These are phyloP conservation scores for Corapipo altera DNA, from an alignment of 2,113 vertebrate species.

Conservation along the genomic window DNA sequence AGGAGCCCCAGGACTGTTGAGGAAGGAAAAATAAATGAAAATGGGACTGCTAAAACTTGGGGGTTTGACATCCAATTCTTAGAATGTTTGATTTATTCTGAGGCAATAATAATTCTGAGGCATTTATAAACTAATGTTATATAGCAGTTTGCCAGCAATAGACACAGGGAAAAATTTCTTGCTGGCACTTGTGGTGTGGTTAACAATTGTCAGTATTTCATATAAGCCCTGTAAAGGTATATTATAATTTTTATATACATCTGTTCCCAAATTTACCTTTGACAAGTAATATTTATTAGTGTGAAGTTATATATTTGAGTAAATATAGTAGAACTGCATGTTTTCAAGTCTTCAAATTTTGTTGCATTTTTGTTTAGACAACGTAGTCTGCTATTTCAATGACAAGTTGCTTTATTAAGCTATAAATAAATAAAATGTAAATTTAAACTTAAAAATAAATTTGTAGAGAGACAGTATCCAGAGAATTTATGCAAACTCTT, in stretches of 20 bases:
- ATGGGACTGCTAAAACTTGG: not conserved
- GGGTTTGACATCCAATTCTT: not conserved
- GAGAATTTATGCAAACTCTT: not conserved
- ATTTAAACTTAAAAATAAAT: not conserved
- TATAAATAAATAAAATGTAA: not conserved
- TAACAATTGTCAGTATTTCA: not conserved
- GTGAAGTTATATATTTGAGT: not conserved
- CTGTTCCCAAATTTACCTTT: not conserved
- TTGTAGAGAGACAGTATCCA: not conserved
- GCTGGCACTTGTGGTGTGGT: not conserved
- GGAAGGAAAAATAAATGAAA: not conserved
- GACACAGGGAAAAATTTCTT: not conserved
- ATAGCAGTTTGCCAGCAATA: not conserved
- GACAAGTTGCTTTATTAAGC: slow-evolving; percentile 4
- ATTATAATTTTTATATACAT: not conserved
- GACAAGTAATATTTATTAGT: not conserved
- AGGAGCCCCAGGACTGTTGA: not conserved
- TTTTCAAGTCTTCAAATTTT: not conserved
- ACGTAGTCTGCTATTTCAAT: not conserved
- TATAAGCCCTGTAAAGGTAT: not conserved
- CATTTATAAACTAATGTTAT: not conserved
- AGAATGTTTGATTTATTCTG: not conserved
- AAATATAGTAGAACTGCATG: not conserved
- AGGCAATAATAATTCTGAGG: not conserved
- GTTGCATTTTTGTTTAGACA: not conserved